These are phyloP conservation scores for Trididemnum nubilum DNA, from an alignment of 23 tunicate species.

Conservation along the genomic window DNA sequence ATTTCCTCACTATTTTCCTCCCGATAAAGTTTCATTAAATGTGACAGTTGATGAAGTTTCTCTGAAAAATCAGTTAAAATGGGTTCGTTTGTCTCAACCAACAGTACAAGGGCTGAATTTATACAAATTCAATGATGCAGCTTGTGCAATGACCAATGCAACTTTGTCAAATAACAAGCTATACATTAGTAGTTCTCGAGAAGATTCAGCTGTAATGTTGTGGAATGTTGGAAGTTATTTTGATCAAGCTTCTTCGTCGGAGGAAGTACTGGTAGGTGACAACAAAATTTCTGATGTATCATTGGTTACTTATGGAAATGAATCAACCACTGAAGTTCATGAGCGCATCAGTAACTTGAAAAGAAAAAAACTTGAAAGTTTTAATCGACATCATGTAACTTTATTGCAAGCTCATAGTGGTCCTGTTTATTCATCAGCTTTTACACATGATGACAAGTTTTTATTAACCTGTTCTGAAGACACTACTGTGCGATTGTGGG, in stretches of 20 bases:
- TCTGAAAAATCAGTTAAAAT: background rate
- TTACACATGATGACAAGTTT: slow-evolving; percentile 60
- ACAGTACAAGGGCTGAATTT: background rate
- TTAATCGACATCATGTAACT: background rate
- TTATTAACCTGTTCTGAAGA: slow-evolving; percentile 78
- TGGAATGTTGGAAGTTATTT: slow-evolving; percentile 20
- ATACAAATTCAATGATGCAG: slow-evolving; percentile 2
- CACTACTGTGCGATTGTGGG: slow-evolving; percentile 85
- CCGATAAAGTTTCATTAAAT: background rate
- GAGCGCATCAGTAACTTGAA: background rate
- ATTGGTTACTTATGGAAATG: slow-evolving; percentile 42
- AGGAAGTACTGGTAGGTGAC: background rate
- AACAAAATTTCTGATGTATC: slow-evolving; percentile 11
- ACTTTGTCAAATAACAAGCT: background rate
- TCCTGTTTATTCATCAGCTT: slow-evolving; percentile 57
- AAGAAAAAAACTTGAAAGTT: background rate
- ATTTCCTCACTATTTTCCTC: background rate
- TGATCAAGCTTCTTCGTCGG: background rate
- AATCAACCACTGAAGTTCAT: slow-evolving; percentile 17
- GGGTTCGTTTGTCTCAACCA: background rate
- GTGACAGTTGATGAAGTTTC: background rate
- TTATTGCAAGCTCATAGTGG: slow-evolving; percentile 65
- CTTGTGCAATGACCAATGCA: background rate
- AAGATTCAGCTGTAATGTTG: slow-evolving; percentile 42
- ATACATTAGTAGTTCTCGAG: slow-evolving; percentile 16